Conservation (phyloP, 2,113 vertebrate genomes). For the Lophura nycthemera region DNA sequence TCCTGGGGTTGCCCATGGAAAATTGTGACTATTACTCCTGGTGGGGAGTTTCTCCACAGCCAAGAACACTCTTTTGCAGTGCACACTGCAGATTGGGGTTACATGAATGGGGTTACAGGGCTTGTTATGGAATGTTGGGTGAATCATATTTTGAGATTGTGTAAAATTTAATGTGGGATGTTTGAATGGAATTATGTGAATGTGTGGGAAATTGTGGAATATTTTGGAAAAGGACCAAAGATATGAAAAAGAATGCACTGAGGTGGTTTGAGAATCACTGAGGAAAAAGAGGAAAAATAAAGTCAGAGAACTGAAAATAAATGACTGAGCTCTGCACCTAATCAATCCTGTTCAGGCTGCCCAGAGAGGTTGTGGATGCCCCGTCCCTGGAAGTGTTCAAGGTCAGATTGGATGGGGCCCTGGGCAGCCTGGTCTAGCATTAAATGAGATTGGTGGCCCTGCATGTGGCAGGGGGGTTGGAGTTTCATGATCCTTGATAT, state of each 20-base stretch:
- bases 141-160: background rate
- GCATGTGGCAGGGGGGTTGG: too few species aligned
- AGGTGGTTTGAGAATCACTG: background rate
- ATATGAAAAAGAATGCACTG: background rate
- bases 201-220: background rate
- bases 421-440: too few species aligned
- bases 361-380: too few species aligned
- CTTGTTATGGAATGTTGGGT: background rate
- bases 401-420: too few species aligned
- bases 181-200: background rate
- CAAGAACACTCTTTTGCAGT: background rate
- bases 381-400: too few species aligned
- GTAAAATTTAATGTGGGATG: background rate
- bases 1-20: background rate
- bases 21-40: background rate
- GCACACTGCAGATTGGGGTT: background rate
- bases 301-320: background rate
- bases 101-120: background rate
- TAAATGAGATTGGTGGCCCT: too few species aligned
- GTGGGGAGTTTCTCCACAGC: background rate
- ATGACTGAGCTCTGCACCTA: background rate
- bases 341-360: background rate
- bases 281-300: background rate
- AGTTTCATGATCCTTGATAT: too few species aligned
- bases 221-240: background rate